These are phyloP conservation scores for Oscheius sp. DNA, from an alignment of 2,888 invertebrate species.

Conservation along the genomic window DNA sequence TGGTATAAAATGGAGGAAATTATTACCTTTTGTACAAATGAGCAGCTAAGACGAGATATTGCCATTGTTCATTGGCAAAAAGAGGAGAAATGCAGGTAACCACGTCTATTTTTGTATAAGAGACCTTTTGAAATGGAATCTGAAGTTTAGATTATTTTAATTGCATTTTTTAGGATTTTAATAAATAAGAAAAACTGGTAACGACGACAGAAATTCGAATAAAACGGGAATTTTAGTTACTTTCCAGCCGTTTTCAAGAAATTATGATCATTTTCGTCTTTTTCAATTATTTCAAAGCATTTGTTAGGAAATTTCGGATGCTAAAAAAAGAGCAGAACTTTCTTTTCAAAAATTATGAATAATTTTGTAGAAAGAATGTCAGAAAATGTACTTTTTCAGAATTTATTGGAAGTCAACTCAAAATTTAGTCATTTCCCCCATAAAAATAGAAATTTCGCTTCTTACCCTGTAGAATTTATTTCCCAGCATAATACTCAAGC, in stretches of 20 bases:
- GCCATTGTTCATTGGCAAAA: slow-evolving; percentile 57
- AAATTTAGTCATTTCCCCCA: no score
- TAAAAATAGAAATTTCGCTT: no score
- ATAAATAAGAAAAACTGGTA: background rate
- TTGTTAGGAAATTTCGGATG: no score
- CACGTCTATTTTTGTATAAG: slow-evolving; percentile 38
- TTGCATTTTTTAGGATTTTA: background rate
- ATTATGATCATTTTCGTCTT: background rate
- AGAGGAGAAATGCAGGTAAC: slow-evolving; percentile 56
- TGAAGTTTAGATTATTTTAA: slow-evolving; percentile 38
- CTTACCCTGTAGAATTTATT: slow-evolving; percentile 8
- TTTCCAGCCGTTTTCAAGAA: background rate
- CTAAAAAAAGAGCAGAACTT: no score
- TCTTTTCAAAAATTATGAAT: no score
- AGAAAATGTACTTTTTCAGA: no score
- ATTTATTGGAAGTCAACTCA: no score
- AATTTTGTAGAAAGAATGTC: no score
- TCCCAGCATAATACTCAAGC: background rate
- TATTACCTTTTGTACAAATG: slow-evolving; percentile 48
- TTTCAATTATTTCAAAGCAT: no score
- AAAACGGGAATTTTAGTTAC: background rate
- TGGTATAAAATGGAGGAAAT: background rate
- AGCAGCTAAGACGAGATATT: slow-evolving; percentile 43
- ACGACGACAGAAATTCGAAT: background rate
- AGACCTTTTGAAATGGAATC: slow-evolving; percentile 45